These are phyloP conservation scores for Hydrochoerus hydrochaeris DNA, from an alignment of 2,113 vertebrate genomes.

Conservation along the genomic window DNA sequence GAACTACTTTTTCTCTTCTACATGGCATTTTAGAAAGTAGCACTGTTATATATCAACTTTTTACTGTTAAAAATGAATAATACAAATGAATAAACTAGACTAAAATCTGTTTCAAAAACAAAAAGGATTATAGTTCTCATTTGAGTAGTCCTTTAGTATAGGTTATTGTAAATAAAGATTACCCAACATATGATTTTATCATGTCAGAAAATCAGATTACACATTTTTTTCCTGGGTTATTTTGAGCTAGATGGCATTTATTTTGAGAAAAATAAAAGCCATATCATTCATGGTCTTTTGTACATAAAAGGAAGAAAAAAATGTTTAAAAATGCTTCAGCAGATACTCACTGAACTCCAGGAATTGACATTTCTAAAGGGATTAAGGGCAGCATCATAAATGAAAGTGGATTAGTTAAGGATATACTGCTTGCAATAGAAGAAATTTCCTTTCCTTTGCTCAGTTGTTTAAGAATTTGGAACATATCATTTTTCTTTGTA, in stretches of 20 bases:
- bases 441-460: background rate
- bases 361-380: background rate
- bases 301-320: background rate
- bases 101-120: background rate
- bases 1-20: background rate
- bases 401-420: slow-evolving; percentile 2
- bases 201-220: background rate
- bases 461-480: background rate
- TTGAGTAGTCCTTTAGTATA: background rate
- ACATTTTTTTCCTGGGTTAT: background rate
- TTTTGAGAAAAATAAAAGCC: background rate
- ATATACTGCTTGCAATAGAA: background rate
- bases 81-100: slow-evolving; percentile 3
- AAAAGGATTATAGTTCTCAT: background rate
- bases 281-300: background rate
- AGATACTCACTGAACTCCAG: background rate
- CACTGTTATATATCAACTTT: background rate
- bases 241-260: slow-evolving; percentile 31
- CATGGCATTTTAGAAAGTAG: background rate
- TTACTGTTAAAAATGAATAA: background rate
- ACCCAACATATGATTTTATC: background rate
- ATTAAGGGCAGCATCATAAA: background rate
- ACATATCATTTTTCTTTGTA: background rate
- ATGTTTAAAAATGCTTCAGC: slow-evolving; percentile 17
- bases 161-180: background rate